These are phyloP conservation scores for Porites divaricata DNA, from an alignment of 92 coral and sea anemone species.

Conservation along the genomic window DNA sequence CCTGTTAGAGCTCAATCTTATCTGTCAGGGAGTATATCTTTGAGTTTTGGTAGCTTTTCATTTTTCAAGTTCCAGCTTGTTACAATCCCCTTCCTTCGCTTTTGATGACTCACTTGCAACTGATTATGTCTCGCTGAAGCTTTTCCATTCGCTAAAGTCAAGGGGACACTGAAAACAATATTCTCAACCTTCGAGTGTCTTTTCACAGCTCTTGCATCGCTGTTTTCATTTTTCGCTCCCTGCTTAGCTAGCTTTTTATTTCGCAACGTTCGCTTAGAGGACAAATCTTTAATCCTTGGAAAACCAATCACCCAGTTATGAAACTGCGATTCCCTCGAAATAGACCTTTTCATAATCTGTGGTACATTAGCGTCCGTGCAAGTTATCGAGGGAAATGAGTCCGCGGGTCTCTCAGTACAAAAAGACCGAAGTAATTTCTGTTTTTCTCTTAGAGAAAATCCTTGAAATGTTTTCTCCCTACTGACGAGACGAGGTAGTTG, in stretches of 20 bases:
- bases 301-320: slow-evolving; percentile 77
- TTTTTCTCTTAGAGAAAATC: slow-evolving; percentile 13
- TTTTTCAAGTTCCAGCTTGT: background rate
- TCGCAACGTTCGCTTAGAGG: background rate
- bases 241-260: background rate
- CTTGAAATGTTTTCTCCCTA: slow-evolving; percentile 37
- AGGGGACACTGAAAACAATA: slow-evolving; percentile 64
- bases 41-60: background rate
- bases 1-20: background rate
- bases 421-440: slow-evolving; percentile 44
- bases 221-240: background rate
- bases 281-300: slow-evolving; percentile 50
- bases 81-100: background rate
- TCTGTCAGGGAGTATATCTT: background rate
- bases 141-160: background rate
- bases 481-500: slow-evolving; percentile 11
- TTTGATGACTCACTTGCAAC: background rate
- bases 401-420: slow-evolving; percentile 29
- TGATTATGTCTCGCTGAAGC: background rate
- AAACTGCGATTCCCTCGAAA: slow-evolving; percentile 73
- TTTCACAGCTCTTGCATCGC: slow-evolving; percentile 9
- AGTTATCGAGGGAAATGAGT: slow-evolving; percentile 57
- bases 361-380: slow-evolving; percentile 75
- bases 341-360: slow-evolving; percentile 66
- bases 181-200: slow-evolving; percentile 59